These are phyloP conservation scores for Magallana gigas DNA, from an alignment of 1,140 invertebrate species.

Conservation along the genomic window DNA sequence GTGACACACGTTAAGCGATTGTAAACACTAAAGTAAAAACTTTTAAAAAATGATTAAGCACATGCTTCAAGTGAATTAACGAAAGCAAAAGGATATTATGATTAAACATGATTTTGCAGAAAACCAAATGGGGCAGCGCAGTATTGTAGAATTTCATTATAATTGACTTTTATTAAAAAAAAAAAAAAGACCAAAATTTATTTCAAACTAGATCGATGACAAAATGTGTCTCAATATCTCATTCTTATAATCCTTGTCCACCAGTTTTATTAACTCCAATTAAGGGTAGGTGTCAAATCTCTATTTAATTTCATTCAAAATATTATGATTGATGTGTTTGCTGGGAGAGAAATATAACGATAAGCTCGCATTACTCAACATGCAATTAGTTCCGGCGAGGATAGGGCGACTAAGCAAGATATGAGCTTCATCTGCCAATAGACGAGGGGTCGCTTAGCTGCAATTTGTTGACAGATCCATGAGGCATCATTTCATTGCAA, in stretches of 20 bases:
- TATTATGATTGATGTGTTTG: background rate
- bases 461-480: background rate
- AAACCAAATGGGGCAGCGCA: no score
- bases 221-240: background rate
- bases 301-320: background rate
- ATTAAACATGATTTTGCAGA: no score
- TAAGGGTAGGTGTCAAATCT: background rate
- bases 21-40: no score
- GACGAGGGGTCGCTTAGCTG: background rate
- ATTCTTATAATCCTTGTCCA: background rate
- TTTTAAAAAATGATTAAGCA: no score
- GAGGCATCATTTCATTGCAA: background rate
- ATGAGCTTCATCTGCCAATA: background rate
- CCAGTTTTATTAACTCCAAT: background rate
- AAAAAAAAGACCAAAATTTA: background rate
- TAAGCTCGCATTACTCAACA: background rate
- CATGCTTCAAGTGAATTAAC: no score
- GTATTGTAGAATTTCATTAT: no score
- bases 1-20: no score
- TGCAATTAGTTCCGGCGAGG: slow-evolving; percentile 14
- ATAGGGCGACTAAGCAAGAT: background rate
- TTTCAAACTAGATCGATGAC: background rate
- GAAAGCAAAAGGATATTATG: no score
- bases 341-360: background rate
- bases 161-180: background rate